Base-by-base conservation (phyloP, 2,888 invertebrate genomes). In the Shargacucullia verbasci region DNA sequence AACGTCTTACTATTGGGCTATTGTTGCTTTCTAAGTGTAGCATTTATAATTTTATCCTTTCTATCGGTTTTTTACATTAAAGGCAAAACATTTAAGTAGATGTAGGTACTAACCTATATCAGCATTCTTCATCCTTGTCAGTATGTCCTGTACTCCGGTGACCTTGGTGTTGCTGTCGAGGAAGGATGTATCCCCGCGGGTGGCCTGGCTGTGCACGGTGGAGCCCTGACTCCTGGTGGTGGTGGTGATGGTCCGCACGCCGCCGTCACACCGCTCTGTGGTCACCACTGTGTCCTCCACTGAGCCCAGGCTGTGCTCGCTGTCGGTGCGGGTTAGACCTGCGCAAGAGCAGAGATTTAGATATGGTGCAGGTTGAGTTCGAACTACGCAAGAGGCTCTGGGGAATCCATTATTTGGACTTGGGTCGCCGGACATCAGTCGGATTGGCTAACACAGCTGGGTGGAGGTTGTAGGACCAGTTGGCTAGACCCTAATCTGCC, bases 51-150 rank as follows among this genome's bases (percentile, higher is more conserved):
- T n/a, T n/a, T n/a, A n/a, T n/a, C n/a, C n/a, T n/a, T n/a, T n/a
- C n/a, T n/a, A n/a, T n/a, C n/a, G n/a, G n/a, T n/a, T n/a, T n/a
- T n/a, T n/a, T n/a, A n/a, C n/a, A n/a, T n/a, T n/a, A n/a, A n/a
- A n/a, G n/a, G n/a, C n/a, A n/a, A n/a, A n/a, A n/a, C n/a, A n/a
- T n/a, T n/a, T n/a, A n/a, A n/a, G n/a, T 20, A 20, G 2, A 20
- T 2, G 29, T 29, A 20, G 20, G 29, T 29, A 50, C 86, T 84
- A 69, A 96, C 96, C 96, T 73, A 95, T 95, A 79, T 96, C 96
- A 71, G 96, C 96, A 80, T 96, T 96, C 83, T 96, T 96, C 97
- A 97, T 97, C 73, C 97, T 94, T 5, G 95, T 95, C 52, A 97
- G 91, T 12, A 97, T 96, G 82, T 97, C 97, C 81, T 96, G 95